These are phyloP conservation scores for Mallotus villosus DNA, from an alignment of 2,797 vertebrate genomes.

Conservation along the genomic window DNA sequence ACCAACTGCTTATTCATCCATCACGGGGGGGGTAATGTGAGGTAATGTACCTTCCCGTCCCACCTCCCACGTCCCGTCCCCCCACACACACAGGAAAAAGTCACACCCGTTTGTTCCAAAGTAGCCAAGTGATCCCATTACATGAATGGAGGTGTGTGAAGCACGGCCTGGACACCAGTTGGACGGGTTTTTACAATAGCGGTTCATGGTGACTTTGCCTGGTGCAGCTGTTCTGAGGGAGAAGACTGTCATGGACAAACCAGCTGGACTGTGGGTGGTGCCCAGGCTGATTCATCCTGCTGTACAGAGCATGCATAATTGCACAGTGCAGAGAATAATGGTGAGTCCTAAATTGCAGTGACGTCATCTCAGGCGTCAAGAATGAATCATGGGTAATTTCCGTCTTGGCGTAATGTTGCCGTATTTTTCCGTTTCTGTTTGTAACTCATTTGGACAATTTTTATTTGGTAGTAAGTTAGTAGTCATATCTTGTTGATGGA, in stretches of 20 bases:
- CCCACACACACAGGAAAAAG: background rate
- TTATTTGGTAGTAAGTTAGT: background rate
- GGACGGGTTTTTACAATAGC: background rate
- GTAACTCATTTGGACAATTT: background rate
- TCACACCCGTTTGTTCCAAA: background rate
- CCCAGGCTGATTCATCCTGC: background rate
- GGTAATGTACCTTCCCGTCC: background rate
- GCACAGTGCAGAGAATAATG: background rate
- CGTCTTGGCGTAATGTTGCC: background rate
- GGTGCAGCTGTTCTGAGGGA: conserved; percentile 3
- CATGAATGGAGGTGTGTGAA: background rate
- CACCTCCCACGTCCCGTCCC: no score
- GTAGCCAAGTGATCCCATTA: background rate
- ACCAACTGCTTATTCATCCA: conserved; percentile 6
- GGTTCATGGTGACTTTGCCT: background rate
- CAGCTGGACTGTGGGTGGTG: background rate
- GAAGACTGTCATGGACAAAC: background rate
- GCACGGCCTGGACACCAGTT: background rate
- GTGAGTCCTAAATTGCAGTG: conserved; percentile 7
- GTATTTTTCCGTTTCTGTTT: background rate
- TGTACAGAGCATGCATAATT: background rate
- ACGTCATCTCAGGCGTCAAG: background rate
- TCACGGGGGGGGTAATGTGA: no score
- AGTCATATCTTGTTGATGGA: background rate
- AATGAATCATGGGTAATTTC: background rate